A percentile compares a stretch with the other conserved stretches of the same genome.
phyloP scores from a whole-genome alignment of 2,888 invertebrate species.

The Eugnorisma glareosa region DNA sequence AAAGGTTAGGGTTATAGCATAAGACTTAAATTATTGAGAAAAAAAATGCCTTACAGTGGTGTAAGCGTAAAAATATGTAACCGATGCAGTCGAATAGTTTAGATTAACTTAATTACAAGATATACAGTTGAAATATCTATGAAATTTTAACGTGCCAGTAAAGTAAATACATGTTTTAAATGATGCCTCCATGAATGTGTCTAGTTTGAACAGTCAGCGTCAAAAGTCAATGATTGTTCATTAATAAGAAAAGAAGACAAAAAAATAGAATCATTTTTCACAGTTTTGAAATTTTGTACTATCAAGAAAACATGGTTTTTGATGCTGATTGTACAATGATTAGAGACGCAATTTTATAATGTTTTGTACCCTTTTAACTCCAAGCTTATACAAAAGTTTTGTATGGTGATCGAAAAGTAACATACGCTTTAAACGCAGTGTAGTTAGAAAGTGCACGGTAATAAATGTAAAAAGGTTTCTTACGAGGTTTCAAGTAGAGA shows the following conservation, averaged over 20 bases:
- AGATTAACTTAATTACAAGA: conserved; percentile 20
- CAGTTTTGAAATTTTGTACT: background rate
- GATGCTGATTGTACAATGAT: conserved; percentile 23
- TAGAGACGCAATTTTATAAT: conserved; percentile 42
- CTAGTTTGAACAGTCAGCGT: conserved; percentile 29
- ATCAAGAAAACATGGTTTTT: background rate
- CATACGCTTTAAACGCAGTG: conserved; percentile 37
- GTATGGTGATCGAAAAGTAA: conserved; percentile 10
- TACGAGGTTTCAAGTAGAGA: conserved; percentile 32
- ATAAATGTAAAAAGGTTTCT: conserved; percentile 25
- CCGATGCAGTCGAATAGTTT: conserved; percentile 21
- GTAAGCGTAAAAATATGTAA: conserved; percentile 55
- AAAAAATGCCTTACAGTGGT: conserved; percentile 65
- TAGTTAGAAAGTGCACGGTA: conserved; percentile 50
- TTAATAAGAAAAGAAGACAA: no score
- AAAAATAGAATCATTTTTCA: no score
- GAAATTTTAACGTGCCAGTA: conserved; percentile 22
- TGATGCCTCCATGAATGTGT: conserved; percentile 32
- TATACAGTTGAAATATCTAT: conserved; percentile 14
- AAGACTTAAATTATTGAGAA: conserved; percentile 55
- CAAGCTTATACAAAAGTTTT: conserved; percentile 9
- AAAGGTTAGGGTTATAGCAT: conserved; percentile 37
- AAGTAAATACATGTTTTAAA: conserved; percentile 21
- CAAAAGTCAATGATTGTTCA: background rate
- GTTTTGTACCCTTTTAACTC: conserved; percentile 51